Base-by-base conservation (phyloP, 1,140 invertebrate species). In the Drepana arcuata region DNA sequence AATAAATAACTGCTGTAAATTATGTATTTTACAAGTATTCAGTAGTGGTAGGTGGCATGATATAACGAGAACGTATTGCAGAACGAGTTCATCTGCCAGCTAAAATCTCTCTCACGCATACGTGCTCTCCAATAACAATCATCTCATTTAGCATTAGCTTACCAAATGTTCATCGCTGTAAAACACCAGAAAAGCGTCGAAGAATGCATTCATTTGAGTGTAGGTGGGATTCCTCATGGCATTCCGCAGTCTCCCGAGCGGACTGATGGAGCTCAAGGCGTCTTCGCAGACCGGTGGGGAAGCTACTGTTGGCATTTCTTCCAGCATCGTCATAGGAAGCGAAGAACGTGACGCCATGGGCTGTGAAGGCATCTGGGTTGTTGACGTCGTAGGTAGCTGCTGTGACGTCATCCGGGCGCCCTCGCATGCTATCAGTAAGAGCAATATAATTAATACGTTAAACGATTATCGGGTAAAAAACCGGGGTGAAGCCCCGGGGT, bases 121-220 rank as follows among this genome's bases (percentile, higher is more conserved):
- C n/a, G n/a, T n/a, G n/a, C n/a, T n/a, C n/a, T n/a, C n/a, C n/a
- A n/a, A n/a, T n/a, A n/a, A n/a, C n/a, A n/a, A n/a, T n/a, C n/a
- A n/a, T n/a, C n/a, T n/a, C n/a, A n/a, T n/a, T n/a, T n/a, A n/a
- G n/a, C n/a, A n/a, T 13, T 16, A 12, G 32, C 60, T 74, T 75
- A 92, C 90, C 86, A 91, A 89, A 81, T 94, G 93, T 49, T 93
- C 92, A 58, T 95, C 93, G 36, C 88, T 89, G 7, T 89, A 90
- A 13, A 92, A 90, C 14, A 94, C 77, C 30, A 95, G 87, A 48
- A 92, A 93, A 0, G 91, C 93, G 58, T 93, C 87, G 6, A 75
- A 86, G 27, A 61, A 85, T 14, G 87, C 77, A 14, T 87, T 86
- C 10, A 87, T 88, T 54, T 88, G 86, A 7, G 90, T 75, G 2